A percentile compares a stretch with the other conserved stretches of the same genome.
Evolutionary conservation across 2,113 vertebrate genomes (phyloP).

Genomic region (Cricetomys ansorgei): DNA sequence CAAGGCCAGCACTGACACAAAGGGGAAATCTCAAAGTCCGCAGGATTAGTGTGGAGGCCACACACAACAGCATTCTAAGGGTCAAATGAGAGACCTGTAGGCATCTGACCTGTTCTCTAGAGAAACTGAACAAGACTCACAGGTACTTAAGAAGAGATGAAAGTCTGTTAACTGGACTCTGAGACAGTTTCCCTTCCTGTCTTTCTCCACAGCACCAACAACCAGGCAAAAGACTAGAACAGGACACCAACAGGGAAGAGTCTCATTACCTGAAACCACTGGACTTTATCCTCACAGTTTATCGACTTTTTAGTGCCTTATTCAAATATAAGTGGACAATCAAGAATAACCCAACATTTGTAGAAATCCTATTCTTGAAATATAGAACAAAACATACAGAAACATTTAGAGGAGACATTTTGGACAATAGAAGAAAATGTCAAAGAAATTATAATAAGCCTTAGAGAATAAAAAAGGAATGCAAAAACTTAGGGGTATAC

Average conservation of each 20-base stretch:
- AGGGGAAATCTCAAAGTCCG: not conserved
- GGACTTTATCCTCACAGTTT: not conserved
- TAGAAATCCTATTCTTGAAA: conserved; percentile 9
- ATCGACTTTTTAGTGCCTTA: conserved; percentile 4
- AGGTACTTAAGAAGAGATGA: not conserved
- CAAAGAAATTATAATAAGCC: conserved; percentile 9
- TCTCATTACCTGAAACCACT: not conserved
- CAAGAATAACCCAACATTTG: conserved; percentile 28
- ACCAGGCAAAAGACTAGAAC: conserved; percentile 15
- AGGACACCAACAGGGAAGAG: not conserved
- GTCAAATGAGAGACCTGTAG: not conserved
- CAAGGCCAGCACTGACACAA: not conserved
- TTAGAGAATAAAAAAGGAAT: not conserved
- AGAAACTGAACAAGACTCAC: not conserved
- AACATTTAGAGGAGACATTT: not conserved
- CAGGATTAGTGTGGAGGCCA: not conserved
- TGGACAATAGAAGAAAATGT: not conserved
- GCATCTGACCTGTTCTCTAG: not conserved
- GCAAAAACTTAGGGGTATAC: not conserved
- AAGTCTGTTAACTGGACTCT: not conserved
- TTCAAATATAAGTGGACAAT: not conserved
- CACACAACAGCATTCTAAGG: not conserved
- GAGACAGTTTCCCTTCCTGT: conserved; percentile 20
- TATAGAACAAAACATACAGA: not conserved
- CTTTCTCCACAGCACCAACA: not conserved